phyloP scores from a whole-genome alignment of 2,113 vertebrate species.

The Ursus arctos region DNA sequence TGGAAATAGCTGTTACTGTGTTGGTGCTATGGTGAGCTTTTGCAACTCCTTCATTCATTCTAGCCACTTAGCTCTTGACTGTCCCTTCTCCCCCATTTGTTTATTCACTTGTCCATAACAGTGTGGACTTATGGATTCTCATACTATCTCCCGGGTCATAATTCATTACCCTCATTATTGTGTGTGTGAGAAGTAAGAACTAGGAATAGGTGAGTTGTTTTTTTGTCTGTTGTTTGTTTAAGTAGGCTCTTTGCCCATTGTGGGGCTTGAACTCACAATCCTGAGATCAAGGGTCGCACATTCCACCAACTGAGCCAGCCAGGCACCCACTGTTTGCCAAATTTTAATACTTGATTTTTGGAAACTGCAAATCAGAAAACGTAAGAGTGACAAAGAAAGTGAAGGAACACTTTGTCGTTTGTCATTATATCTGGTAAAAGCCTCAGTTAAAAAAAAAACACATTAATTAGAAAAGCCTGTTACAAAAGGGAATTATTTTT shows the following conservation, averaged over 20 bases:
- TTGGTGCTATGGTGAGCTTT: not conserved
- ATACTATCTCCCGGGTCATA: not conserved
- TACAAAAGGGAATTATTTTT: not conserved
- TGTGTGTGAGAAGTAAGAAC: slow-evolving; percentile 58
- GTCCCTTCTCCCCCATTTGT: not conserved
- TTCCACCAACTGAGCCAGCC: not conserved
- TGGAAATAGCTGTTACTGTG: not conserved
- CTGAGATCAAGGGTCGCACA: not conserved
- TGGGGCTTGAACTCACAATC: not conserved
- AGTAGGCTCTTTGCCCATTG: not conserved
- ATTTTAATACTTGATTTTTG: slow-evolving; percentile 41
- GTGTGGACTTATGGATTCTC: not conserved
- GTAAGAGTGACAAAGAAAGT: slow-evolving; percentile 60
- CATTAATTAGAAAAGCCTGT: slow-evolving; percentile 46
- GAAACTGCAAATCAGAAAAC: slow-evolving; percentile 40
- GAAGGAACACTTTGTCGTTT: not conserved
- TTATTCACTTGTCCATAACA: not conserved
- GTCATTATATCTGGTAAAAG: slow-evolving; percentile 40
- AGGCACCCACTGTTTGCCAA: not conserved
- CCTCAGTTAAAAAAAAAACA: not conserved
- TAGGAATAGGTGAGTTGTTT: not conserved
- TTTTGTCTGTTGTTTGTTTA: not conserved
- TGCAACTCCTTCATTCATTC: not conserved
- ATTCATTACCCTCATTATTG: not conserved
- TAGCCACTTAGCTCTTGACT: not conserved